Conservation (phyloP, 2,888 invertebrate genomes). For the Bellardia pandia region DNA sequence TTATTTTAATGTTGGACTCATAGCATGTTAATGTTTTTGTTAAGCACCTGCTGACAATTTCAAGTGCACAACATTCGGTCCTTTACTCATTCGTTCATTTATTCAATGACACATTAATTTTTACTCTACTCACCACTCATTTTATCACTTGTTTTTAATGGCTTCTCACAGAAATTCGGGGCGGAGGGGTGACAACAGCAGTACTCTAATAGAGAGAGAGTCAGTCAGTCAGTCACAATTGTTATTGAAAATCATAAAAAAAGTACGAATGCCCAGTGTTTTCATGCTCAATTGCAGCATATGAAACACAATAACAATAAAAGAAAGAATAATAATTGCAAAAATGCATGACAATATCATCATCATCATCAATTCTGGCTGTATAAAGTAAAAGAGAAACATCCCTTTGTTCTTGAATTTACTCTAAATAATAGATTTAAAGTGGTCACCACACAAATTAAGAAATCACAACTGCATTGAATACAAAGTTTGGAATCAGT, state of each 20-base stretch:
- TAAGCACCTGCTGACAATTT: conserved; percentile 84
- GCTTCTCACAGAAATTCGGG: neutral
- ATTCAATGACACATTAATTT: neutral
- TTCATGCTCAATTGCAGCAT: conserved; percentile 69
- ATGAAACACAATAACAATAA: conserved; percentile 72
- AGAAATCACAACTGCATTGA: conserved; percentile 38
- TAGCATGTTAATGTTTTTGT: conserved; percentile 77
- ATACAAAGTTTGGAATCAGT: conserved; percentile 51
- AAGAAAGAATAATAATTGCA: conserved; percentile 70
- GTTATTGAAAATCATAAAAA: conserved; percentile 75
- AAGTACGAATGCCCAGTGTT: conserved; percentile 51
- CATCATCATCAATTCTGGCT: conserved; percentile 31
- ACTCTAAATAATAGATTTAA: conserved; percentile 48
- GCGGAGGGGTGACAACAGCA: conserved; percentile 36
- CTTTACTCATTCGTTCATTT: neutral
- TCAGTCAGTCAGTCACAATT: conserved; percentile 33
- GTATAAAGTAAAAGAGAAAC: neutral
- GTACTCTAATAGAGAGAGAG: conserved; percentile 7
- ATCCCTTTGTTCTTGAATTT: conserved; percentile 31
- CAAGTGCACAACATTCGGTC: conserved; percentile 78
- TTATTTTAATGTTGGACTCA: conserved; percentile 52
- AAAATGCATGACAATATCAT: conserved; percentile 70
- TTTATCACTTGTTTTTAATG: conserved; percentile 73
- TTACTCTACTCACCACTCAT: conserved; percentile 63
- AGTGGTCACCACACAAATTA: conserved; percentile 9